A percentile compares a stretch with the other conserved stretches of the same genome.
Conservation (phyloP, 1,140 invertebrate genomes). For the Trichonephila clavata region DNA sequence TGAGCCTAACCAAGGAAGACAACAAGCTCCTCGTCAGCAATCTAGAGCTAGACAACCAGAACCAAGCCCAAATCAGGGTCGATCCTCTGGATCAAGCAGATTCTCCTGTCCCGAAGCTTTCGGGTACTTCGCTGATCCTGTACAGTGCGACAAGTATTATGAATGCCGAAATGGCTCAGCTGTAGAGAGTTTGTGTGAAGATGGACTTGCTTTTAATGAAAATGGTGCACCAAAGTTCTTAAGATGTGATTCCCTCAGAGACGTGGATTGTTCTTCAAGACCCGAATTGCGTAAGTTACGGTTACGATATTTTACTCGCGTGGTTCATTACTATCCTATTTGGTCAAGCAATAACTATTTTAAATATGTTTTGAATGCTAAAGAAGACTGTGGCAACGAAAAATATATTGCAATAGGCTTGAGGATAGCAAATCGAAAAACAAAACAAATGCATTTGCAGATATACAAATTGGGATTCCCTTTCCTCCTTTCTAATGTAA, state of each 20-base stretch:
- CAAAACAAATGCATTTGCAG: no score
- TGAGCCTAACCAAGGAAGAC: neutral
- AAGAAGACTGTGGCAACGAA: no score
- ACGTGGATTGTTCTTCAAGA: constrained; percentile 89
- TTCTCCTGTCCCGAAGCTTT: constrained; percentile 80
- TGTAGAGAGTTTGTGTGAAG: constrained; percentile 87
- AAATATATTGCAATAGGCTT: no score
- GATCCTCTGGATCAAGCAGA: constrained; percentile 33
- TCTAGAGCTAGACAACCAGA: neutral
- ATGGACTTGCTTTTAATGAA: constrained; percentile 90
- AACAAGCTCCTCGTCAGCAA: neutral
- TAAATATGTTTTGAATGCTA: no score
- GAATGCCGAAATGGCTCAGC: constrained; percentile 86
- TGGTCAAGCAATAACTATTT: no score
- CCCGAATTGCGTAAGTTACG: constrained; percentile 87
- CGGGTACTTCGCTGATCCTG: constrained; percentile 89
- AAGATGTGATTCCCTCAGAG: constrained; percentile 89
- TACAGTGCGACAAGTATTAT: constrained; percentile 92
- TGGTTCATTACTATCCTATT: no score
- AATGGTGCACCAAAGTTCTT: constrained; percentile 62
- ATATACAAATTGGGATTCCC: no score
- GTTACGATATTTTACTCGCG: no score
- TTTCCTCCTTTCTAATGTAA: no score
- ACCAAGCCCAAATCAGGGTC: neutral
- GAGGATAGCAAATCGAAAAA: no score